Evolutionary conservation across 2,797 vertebrate genomes (phyloP).

Genomic region (Sus cebifrons): DNA sequence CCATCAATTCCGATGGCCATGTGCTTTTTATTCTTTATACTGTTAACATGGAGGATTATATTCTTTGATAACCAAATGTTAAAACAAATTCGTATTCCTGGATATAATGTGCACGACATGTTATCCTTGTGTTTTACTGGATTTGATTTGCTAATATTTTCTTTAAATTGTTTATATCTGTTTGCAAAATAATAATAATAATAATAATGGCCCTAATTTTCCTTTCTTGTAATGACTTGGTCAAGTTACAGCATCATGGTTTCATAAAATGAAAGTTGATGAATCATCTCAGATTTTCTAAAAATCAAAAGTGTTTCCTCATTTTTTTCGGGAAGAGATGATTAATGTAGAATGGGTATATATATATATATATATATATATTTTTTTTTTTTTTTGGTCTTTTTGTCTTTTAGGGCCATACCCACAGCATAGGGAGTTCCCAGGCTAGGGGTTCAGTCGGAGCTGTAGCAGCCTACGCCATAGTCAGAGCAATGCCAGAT

Average conservation of each 20-base stretch:
- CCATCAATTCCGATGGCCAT: neutral
- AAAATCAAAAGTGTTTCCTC: neutral
- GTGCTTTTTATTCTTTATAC: neutral
- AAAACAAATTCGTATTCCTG: neutral
- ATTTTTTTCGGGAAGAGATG: neutral
- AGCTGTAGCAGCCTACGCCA: too few species aligned
- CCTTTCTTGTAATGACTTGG: neutral
- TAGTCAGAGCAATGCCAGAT: too few species aligned
- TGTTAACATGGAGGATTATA: neutral
- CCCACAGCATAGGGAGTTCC: too few species aligned
- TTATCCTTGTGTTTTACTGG: neutral
- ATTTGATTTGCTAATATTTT: neutral
- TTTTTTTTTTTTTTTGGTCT: too few species aligned
- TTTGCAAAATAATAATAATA: neutral
- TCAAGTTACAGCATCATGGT: neutral
- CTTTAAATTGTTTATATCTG: neutral
- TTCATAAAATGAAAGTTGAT: conserved; percentile 23
- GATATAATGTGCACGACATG: neutral
- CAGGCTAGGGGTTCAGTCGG: too few species aligned
- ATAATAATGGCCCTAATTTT: neutral
- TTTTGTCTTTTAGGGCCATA: too few species aligned
- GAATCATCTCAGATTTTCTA: neutral
- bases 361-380: too few species aligned
- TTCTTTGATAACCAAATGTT: neutral
- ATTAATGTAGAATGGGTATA: neutral